Evolutionary conservation across 2,888 invertebrate species (phyloP).

Genomic region (Oegoconia quadripuncta): DNA sequence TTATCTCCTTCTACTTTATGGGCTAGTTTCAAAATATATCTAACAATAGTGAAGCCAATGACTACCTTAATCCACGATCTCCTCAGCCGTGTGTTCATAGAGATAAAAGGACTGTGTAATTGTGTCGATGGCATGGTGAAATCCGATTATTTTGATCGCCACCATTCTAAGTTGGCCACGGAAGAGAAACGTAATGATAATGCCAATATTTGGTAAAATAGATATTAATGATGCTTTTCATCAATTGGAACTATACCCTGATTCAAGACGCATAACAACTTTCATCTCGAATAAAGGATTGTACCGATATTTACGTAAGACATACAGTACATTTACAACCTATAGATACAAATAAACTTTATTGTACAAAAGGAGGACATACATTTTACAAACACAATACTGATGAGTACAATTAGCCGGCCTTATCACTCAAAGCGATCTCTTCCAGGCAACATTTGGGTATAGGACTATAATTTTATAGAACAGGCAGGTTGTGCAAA

Average conservation of each 20-base stretch:
- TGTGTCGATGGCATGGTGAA: conserved; percentile 29
- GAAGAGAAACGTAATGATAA: too few relatives aligned
- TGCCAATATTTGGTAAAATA: neutral
- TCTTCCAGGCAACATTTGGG: too few relatives aligned
- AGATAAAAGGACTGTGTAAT: conserved; percentile 36
- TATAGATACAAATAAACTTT: too few relatives aligned
- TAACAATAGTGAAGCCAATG: conserved; percentile 29
- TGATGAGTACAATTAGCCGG: too few relatives aligned
- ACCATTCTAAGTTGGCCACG: conserved; percentile 30
- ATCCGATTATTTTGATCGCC: conserved; percentile 33
- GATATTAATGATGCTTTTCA: neutral
- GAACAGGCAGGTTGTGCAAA: too few relatives aligned
- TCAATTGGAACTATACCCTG: neutral
- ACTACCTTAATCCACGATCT: conserved; percentile 26
- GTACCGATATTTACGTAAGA: too few relatives aligned
- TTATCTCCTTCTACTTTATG: neutral
- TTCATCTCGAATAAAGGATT: too few relatives aligned
- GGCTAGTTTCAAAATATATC: conserved; percentile 30
- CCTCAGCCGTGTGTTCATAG: conserved; percentile 27
- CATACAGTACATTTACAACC: too few relatives aligned
- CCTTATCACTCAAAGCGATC: too few relatives aligned
- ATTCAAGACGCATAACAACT: conserved; percentile 1
- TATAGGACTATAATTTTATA: too few relatives aligned
- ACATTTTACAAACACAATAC: too few relatives aligned
- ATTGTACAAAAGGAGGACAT: too few relatives aligned